Base-by-base conservation (phyloP, 2,888 invertebrate species). In the Amaurobius ferox region DNA sequence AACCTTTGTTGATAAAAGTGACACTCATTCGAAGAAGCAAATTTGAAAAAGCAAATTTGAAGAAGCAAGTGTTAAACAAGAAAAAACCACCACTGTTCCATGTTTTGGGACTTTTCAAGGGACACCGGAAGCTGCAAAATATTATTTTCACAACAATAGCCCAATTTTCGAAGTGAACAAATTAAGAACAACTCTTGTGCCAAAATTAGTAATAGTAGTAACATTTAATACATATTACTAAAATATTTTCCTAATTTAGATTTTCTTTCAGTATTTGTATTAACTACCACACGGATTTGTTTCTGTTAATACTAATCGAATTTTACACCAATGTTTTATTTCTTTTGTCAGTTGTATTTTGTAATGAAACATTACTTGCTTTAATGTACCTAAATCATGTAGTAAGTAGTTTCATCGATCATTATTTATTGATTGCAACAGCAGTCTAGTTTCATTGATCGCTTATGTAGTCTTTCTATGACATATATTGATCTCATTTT, bases 151-250 rank as follows among this genome's bases (percentile, higher is more conserved):
- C 19, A 44, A n/a, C 9, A 55, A 55, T n/a, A 44, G 44, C 44
- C 44, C 6, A 2, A 9, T 44, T 44, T 44, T 16, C 23, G 23
- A 6, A 55, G 1, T 3, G 64, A 64, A 64, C 64, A 64, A 64
- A 64, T 29, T 64, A 5, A 9, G 64, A 64, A 64, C 64, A 64
- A 64, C 2, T 7, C 6, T 26, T 30, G 64, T 64, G 64, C 64
- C 64, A 64, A 64, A 64, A 64, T 64, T 64, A 23, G 23, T 55
- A 55, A 23, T 23, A 55, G 19, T 19, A 9, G 9, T 7, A 35
- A 35, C n/a, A n/a, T n/a, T n/a, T n/a, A n/a, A n/a, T n/a, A n/a
- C n/a, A n/a, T n/a, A 44, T 44, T 44, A 16, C 16, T 16, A 11
- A 44, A 44, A 11, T 44, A 44, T 13, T 16, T 11, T 44, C 16